Conservation (phyloP, 2,888 invertebrate genomes). For the Himalopsyche japonica region DNA sequence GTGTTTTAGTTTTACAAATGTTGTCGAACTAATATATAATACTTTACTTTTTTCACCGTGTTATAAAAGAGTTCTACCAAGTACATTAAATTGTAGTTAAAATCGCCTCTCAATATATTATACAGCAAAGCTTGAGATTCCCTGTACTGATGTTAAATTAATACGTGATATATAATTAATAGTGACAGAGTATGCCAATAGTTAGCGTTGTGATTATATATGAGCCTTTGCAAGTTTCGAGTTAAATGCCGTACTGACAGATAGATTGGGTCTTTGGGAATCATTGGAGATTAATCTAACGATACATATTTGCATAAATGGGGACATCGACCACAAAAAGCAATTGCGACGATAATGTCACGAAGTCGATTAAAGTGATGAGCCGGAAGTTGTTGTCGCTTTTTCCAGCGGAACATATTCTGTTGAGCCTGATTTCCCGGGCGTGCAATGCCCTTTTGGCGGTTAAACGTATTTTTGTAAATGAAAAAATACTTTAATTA, state of each 20-base stretch:
- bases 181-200: too few species aligned
- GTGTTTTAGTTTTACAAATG: too few species aligned
- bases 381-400: background rate
- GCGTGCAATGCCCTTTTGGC: background rate
- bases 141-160: too few species aligned
- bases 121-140: too few species aligned
- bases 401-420: background rate
- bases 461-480: background rate
- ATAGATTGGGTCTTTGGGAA: constrained; percentile 25
- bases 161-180: too few species aligned
- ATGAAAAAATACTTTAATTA: background rate
- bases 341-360: background rate
- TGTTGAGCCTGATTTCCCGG: background rate
- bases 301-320: constrained; percentile 20
- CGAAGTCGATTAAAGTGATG: background rate
- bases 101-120: too few species aligned
- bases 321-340: background rate
- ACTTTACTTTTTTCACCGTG: too few species aligned
- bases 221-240: constrained; percentile 3
- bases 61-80: too few species aligned
- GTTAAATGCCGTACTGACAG: constrained; percentile 1
- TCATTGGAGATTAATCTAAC: constrained; percentile 22
- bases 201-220: background rate
- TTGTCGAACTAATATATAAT: too few species aligned
- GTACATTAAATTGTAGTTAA: too few species aligned